Percentiles rank a stretch among this genome's conserved stretches.
Evolutionary conservation across 2,888 invertebrate species (phyloP).

Genomic region (Acronicta aceris): DNA sequence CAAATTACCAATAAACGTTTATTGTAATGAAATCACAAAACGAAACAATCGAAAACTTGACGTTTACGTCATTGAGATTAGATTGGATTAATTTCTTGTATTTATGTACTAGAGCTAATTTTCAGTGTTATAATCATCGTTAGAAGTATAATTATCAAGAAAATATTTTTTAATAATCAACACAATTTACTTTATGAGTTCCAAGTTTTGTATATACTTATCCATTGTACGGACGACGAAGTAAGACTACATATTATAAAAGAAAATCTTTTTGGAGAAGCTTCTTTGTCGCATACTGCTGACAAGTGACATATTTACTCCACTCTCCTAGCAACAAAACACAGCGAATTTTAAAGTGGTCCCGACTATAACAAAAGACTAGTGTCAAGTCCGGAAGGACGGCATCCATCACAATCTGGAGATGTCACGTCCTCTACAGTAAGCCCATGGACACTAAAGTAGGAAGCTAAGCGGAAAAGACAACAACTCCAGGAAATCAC

Average conservation of each 20-base stretch:
- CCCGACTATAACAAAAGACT: conserved; percentile 50
- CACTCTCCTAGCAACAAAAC: conserved; percentile 30
- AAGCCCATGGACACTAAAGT: conserved; percentile 48
- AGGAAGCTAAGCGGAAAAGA: conserved; percentile 45
- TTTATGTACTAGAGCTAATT: no score
- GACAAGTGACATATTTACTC: conserved; percentile 37
- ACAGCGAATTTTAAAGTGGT: conserved; percentile 55
- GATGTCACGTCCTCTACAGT: conserved; percentile 51
- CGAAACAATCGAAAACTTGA: no score
- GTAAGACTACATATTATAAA: not conserved
- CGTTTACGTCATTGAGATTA: no score
- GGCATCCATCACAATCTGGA: conserved; percentile 57
- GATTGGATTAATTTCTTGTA: no score
- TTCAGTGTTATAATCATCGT: no score
- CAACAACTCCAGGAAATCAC: conserved; percentile 57
- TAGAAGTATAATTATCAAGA: no score
- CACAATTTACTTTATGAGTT: no score
- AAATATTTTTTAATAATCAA: no score
- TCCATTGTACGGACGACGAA: not conserved
- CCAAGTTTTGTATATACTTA: not conserved
- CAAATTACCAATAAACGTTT: no score
- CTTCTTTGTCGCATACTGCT: conserved; percentile 24
- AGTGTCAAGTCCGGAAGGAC: conserved; percentile 56
- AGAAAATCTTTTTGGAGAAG: conserved; percentile 3
- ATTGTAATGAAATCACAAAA: no score